phyloP scores from a whole-genome alignment of 1,140 invertebrate genomes.

The Lethrus apterus region DNA sequence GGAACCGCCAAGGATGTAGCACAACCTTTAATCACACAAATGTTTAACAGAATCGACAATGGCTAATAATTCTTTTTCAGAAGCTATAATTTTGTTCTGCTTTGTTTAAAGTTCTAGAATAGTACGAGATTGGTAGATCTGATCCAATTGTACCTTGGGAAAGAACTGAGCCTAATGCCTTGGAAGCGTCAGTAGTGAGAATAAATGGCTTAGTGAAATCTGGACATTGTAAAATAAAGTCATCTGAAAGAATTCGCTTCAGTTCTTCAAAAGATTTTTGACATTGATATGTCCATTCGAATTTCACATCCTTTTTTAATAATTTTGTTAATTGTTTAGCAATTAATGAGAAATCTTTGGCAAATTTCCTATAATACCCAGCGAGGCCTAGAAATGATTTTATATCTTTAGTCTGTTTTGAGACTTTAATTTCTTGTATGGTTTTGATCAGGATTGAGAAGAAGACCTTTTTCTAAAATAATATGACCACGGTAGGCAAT shows the following conservation, averaged over 20 bases:
- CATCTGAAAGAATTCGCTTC: slow-evolving; percentile 28
- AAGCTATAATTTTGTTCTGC: no score
- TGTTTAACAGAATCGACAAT: no score
- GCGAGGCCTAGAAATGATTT: slow-evolving; percentile 42
- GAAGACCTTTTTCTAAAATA: slow-evolving; percentile 21
- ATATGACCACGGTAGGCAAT: slow-evolving; percentile 38
- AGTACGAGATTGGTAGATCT: slow-evolving; percentile 34
- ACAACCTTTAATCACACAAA: no score
- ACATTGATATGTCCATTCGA: slow-evolving; percentile 21
- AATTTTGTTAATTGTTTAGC: slow-evolving; percentile 30
- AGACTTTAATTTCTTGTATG: slow-evolving; percentile 14
- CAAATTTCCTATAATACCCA: slow-evolving; percentile 27
- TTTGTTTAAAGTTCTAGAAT: slow-evolving; percentile 14
- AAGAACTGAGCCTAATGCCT: slow-evolving; percentile 36
- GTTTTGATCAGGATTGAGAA: slow-evolving; percentile 24
- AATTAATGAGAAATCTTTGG: slow-evolving; percentile 28
- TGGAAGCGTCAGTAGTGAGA: slow-evolving; percentile 37
- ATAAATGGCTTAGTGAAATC: slow-evolving; percentile 35
- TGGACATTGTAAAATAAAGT: slow-evolving; percentile 35
- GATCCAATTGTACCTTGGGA: slow-evolving; percentile 25
- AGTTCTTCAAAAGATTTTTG: slow-evolving; percentile 31
- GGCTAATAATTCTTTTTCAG: no score
- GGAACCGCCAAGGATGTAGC: no score
- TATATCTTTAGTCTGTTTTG: slow-evolving; percentile 34
- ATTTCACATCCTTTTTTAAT: slow-evolving; percentile 26